Percentiles rank a stretch among this genome's conserved stretches.
Conservation (phyloP, 2,888 invertebrate genomes). For the Lumbricus terrestris region DNA sequence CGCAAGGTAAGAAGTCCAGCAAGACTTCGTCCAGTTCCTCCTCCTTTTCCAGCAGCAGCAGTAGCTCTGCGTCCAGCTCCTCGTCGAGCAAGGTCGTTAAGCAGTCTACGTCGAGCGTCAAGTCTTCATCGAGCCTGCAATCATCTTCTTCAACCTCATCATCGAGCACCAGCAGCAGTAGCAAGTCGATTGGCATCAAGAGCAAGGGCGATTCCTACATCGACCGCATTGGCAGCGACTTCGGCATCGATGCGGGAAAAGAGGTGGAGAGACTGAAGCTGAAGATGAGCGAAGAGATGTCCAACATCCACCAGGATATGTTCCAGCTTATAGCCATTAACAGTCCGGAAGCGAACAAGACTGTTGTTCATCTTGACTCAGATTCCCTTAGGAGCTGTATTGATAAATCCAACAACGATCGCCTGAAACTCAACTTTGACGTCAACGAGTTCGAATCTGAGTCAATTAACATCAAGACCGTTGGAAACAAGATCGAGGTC, state of each 20-base stretch:
- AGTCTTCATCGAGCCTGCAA: neutral
- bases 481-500: conserved; percentile 39
- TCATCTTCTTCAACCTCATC: neutral
- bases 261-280: conserved; percentile 31
- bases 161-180: neutral
- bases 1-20: neutral
- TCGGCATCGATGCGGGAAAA: conserved; percentile 29
- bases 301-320: conserved; percentile 22
- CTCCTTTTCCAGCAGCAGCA: neutral
- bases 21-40: neutral
- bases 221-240: neutral
- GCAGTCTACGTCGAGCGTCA: neutral
- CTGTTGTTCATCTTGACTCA: conserved; percentile 23
- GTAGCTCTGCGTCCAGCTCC: neutral
- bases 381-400: conserved; percentile 22
- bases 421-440: conserved; percentile 37
- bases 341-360: neutral
- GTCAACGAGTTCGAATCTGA: conserved; percentile 35
- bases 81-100: conserved; percentile 7
- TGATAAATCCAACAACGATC: conserved; percentile 25
- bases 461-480: conserved; percentile 35
- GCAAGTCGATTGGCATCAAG: neutral
- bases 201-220: neutral
- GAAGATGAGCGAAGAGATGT: conserved; percentile 21
- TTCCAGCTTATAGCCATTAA: conserved; percentile 20